Conservation (phyloP, 2,113 vertebrate species). For the Nothoprocta pentlandii region DNA sequence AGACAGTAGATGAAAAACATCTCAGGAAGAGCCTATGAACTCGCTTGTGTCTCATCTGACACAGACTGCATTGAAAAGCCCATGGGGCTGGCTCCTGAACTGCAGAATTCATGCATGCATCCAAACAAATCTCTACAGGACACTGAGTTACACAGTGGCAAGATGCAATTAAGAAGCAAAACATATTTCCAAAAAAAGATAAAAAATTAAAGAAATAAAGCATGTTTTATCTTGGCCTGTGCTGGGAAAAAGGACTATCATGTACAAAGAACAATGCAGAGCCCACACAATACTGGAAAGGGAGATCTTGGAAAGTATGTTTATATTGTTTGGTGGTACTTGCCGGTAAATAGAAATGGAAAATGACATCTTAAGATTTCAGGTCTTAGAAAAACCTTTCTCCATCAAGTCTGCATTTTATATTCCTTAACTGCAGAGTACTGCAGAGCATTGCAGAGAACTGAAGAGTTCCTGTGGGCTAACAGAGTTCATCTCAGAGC, state of each 20-base stretch:
- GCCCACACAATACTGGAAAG: not conserved
- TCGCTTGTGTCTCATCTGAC: not conserved
- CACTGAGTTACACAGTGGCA: not conserved
- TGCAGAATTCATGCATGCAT: not conserved
- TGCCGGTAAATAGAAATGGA: not conserved
- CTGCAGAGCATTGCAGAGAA: too few relatives aligned
- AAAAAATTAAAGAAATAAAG: not conserved
- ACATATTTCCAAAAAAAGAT: conserved; percentile 1
- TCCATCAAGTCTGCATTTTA: not conserved
- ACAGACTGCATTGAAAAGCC: not conserved
- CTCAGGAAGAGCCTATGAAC: not conserved
- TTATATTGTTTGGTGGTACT: not conserved
- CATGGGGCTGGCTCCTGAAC: not conserved
- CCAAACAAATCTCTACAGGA: not conserved
- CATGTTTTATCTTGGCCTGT: not conserved
- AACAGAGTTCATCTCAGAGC: not conserved
- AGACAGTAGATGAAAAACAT: not conserved
- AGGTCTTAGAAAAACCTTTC: not conserved
- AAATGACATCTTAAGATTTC: not conserved
- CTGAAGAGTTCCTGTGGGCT: not conserved
- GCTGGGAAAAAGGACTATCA: not conserved
- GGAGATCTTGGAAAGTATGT: not conserved
- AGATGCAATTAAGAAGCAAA: conserved; percentile 17
- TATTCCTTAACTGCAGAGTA: not conserved
- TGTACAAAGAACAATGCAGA: not conserved